phyloP scores from a whole-genome alignment of 2,113 vertebrate genomes.

The Numenius arquata region DNA sequence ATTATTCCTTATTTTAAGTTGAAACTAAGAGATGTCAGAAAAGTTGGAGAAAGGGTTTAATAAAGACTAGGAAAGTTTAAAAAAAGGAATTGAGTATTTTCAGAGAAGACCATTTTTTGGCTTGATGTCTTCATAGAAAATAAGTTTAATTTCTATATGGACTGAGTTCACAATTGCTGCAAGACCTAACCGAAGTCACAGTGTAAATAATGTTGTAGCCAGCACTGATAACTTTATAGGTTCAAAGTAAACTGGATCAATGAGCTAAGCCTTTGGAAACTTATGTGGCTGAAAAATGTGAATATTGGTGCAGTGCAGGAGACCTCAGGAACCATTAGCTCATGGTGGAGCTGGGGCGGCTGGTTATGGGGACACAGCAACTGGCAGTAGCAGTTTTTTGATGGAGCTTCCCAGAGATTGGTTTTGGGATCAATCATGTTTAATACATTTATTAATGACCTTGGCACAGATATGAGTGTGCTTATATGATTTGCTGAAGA shows the following conservation, averaged over 20 bases:
- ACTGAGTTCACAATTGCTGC: not conserved
- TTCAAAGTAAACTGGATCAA: not conserved
- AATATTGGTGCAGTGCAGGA: not conserved
- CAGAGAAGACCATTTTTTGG: not conserved
- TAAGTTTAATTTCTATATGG: not conserved
- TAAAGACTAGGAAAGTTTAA: not conserved
- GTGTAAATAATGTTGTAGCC: not conserved
- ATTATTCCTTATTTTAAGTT: not conserved
- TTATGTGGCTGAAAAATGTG: not conserved
- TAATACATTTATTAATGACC: not conserved
- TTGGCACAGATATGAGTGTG: not conserved
- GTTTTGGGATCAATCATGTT: not conserved
- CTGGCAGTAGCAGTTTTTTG: not conserved
- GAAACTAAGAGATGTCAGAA: not conserved
- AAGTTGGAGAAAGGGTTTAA: not conserved
- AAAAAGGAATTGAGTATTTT: not conserved
- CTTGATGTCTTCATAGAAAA: not conserved
- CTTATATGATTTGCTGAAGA: not conserved
- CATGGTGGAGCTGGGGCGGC: not conserved
- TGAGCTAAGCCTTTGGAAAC: not conserved
- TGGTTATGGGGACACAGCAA: not conserved
- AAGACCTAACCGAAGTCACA: not conserved
- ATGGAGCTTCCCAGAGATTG: not conserved
- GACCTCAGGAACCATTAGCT: not conserved
- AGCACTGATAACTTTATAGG: not conserved